Evolutionary conservation across 1,140 invertebrate species (phyloP), one percentile per base, ranked within the genome.

Genomic region (Cecropterus lyciades): DNA sequence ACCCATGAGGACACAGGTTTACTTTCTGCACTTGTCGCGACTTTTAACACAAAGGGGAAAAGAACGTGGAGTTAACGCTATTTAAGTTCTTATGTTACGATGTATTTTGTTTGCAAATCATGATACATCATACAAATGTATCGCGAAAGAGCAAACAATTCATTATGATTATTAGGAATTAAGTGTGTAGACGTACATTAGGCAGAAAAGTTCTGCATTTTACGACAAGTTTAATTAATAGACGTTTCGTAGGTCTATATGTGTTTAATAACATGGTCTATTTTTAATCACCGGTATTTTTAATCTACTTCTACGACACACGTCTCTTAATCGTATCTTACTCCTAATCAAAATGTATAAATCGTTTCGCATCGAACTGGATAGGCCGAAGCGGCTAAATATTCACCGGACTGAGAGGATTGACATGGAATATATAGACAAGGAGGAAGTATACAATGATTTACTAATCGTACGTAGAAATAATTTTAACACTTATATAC

Each of bases 111-210:
- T 33, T 33, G 6, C 9, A 4, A 6, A 33, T 33, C 7, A 33
- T 33, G 1, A 6, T 33, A 9, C 9, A 10, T 33, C 30, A 33
- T 6, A 9, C 30, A 1, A 10, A 24, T 24, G 7, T 33, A 33
- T 33, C 2, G 30, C 9, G 30, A 33, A 8, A 33, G 9, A 3
- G 6, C 6, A 1, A 33, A 33, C 30, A 33, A 9, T 10, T 40
- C 37, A 13, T 40, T 2, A 16, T 13, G 30, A 17, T 51, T 20
- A 51, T n/a, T 51, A 51, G 11, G 48, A 24, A 13, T 51, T 51
- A 27, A 51, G 20, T 51, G 20, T 51, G 48, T 51, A 51, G 48
- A 27, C 48, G 20, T 51, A 51, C n/a, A 27, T 51, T 51, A 8
- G 17, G 11, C 20, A 27, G 24, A n/a, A n/a, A 27, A 6, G n/a